A percentile compares a stretch with the other conserved stretches of the same genome.
Evolutionary conservation across 2,113 vertebrate species (phyloP).

Genomic region (Tautogolabrus adspersus): DNA sequence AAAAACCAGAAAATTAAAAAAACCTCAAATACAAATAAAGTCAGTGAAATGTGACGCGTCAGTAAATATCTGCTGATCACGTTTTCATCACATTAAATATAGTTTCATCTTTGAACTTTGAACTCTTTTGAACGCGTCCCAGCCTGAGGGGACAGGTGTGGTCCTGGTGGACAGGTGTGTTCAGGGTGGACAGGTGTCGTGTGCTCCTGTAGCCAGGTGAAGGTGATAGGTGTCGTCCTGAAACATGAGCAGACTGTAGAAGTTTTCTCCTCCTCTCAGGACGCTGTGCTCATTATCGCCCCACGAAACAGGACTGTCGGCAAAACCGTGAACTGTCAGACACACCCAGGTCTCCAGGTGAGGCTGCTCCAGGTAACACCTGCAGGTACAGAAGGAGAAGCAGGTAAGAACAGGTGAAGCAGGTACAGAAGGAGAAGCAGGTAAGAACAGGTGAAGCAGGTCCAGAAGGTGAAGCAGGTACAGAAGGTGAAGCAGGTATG

Average conservation of each 20-base stretch:
- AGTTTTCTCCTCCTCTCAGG: constrained; percentile 90
- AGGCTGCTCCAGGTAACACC: constrained; percentile 86
- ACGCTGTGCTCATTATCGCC: constrained; percentile 87
- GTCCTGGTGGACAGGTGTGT: background rate
- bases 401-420: too few relatives aligned
- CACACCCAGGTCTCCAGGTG: constrained; percentile 85
- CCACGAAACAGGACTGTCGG: constrained; percentile 93
- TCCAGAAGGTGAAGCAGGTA: constrained; percentile 81
- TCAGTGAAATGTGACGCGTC: too few relatives aligned
- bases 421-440: too few relatives aligned
- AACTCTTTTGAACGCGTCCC: too few relatives aligned
- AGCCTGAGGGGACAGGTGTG: background rate
- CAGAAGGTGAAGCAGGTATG: constrained; percentile 17
- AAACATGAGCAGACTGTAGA: constrained; percentile 92
- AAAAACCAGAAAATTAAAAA: too few relatives aligned
- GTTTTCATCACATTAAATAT: too few relatives aligned
- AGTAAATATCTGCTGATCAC: too few relatives aligned
- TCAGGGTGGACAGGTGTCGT: constrained; percentile 85
- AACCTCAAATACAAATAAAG: background rate
- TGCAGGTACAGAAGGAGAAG: constrained; percentile 46
- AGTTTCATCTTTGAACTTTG: too few relatives aligned
- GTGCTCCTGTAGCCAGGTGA: constrained; percentile 88
- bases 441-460: constrained; percentile 73
- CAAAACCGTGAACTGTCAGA: constrained; percentile 91
- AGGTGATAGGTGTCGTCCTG: constrained; percentile 90